Base-by-base conservation (phyloP, 2,888 invertebrate species). In the Sphinx pinastri region DNA sequence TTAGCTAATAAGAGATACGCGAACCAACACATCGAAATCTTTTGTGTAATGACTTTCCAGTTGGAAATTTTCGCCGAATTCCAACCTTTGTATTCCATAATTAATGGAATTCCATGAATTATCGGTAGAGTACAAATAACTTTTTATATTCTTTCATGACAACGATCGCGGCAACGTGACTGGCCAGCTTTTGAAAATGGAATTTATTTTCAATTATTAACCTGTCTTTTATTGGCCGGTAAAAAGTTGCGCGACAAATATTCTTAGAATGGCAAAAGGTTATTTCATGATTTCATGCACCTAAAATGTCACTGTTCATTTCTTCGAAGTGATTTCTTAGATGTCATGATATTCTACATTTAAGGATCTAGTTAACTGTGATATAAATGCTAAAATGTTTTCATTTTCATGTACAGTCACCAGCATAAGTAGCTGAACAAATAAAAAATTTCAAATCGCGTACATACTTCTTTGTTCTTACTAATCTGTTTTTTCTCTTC, bases 1-100 rank as follows among this genome's bases (percentile, higher is more conserved):
- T 71, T 71, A 71, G 19, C 70, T 67, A 72, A 75, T 73, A 73
- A 75, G 67, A 72, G 66, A 73, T 69, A 68, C 38, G 58, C 70
- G 70, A 54, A 54, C 25, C 51, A 66, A 47, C 58, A 74, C 70
- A 74, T 72, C 71, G 71, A 74, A 58, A 57, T 72, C 68, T 60
- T 71, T 76, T 73, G 72, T 71, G 66, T 66, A 69, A 63, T 54
- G 47, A 69, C 52, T 69, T 54, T 52, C 60, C 52, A 63, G 45
- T 14, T 60, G 47, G 52, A 68, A 69, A 31, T 71, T 57, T 51
- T 68, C 58, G 57, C 38, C 67, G 63, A 45, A 59, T 60, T 70
- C 54, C 45, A 25, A 54, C n/a, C 47, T 63, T 63, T 69, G 52
- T 69, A 52, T 69, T 55, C 60, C 52, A 54, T 38, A 45, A 19